Evolutionary conservation across 1,140 invertebrate genomes (phyloP).

Genomic region (Drosophila watanabei): DNA sequence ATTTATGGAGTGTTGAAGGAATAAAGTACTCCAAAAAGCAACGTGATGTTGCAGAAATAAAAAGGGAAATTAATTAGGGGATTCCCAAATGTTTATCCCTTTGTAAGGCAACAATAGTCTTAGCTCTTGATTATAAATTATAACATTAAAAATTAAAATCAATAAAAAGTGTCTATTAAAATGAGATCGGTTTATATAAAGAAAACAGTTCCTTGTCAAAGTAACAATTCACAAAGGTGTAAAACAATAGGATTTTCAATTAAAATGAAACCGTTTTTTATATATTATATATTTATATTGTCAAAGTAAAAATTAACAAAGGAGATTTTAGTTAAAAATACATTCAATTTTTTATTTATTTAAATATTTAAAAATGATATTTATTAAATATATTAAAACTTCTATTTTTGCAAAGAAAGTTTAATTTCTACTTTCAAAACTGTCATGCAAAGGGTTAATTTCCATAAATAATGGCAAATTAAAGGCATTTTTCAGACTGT

Average conservation of each 20-base stretch:
- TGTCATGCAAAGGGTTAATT: conserved; percentile 6
- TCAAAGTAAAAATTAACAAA: too few relatives aligned
- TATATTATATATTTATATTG: too few relatives aligned
- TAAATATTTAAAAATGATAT: too few relatives aligned
- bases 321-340: too few relatives aligned
- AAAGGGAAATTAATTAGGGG: not conserved
- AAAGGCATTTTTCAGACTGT: not conserved
- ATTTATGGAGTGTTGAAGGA: not conserved
- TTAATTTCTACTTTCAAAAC: not conserved
- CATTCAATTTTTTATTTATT: too few relatives aligned
- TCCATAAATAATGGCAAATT: not conserved
- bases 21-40: not conserved
- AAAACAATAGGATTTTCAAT: too few relatives aligned
- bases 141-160: not conserved
- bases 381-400: not conserved
- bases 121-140: too few relatives aligned
- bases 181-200: too few relatives aligned
- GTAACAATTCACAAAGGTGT: not conserved
- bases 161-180: not conserved
- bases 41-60: too few relatives aligned
- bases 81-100: not conserved
- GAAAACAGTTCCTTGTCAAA: not conserved
- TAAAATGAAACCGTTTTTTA: too few relatives aligned
- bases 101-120: conserved; percentile 8
- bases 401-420: not conserved